A percentile compares a stretch with the other conserved stretches of the same genome.
These are phyloP conservation scores for Pteronotus mesoamericanus DNA, from an alignment of 2,797 vertebrate species.

Conservation along the genomic window DNA sequence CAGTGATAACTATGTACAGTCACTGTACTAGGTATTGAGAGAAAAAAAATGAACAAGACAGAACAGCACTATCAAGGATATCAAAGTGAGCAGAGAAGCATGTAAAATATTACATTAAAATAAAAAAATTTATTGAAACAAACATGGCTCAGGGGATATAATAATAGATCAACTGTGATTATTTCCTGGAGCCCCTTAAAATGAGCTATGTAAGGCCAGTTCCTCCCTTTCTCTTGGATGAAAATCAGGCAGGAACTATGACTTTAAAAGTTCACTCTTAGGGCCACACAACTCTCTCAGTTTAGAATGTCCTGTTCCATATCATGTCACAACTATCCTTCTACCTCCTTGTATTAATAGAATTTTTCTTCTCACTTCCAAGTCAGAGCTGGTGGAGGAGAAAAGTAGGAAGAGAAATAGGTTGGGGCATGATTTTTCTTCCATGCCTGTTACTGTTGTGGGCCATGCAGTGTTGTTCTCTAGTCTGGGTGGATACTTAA, in stretches of 20 bases:
- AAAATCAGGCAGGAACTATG: not conserved
- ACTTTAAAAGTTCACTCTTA: not conserved
- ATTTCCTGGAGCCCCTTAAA: not conserved
- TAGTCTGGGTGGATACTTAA: not conserved
- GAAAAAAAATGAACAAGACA: not conserved
- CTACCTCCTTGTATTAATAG: not conserved
- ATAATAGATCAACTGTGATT: not conserved
- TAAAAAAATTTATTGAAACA: not conserved
- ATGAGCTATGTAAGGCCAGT: not conserved
- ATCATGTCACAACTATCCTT: not conserved
- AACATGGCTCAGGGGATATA: not conserved
- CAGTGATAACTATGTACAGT: not conserved
- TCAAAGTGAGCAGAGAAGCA: not conserved
- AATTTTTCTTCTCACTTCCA: not conserved
- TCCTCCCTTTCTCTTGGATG: not conserved
- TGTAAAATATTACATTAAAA: not conserved
- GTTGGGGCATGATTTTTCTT: not conserved
- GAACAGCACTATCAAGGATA: not conserved
- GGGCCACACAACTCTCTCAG: not conserved
- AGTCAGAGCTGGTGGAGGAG: not conserved
- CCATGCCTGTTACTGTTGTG: not conserved
- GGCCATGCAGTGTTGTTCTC: not conserved
- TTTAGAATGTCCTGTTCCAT: not conserved
- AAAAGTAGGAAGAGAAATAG: not conserved
- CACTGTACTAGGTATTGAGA: not conserved